Percentiles rank a stretch among this genome's conserved stretches.
phyloP scores from a whole-genome alignment of 1,140 invertebrate species.

The Drusus annulatus region DNA sequence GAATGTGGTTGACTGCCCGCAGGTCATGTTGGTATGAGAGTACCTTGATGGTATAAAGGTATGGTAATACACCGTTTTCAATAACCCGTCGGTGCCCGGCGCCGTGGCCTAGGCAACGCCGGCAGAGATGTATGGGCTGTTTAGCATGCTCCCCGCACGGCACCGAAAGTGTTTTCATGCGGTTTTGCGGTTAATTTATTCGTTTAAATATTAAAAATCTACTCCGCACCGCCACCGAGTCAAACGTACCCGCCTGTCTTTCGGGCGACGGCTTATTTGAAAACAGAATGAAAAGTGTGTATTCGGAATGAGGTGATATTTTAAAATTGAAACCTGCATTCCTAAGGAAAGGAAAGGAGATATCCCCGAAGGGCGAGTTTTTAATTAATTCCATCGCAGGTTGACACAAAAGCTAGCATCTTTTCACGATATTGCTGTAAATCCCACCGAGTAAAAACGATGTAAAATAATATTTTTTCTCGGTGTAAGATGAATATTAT shows the following conservation, averaged over 20 bases:
- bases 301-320: conserved; percentile 32
- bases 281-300: conserved; percentile 33
- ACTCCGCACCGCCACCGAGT: conserved; percentile 36
- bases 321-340: conserved; percentile 38
- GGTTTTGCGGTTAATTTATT: conserved; percentile 47
- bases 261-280: conserved; percentile 28
- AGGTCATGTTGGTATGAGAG: no score
- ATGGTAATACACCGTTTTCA: conserved; percentile 36
- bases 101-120: neutral
- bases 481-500: neutral
- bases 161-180: conserved; percentile 41
- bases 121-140: conserved; percentile 34
- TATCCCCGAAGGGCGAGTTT: neutral
- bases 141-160: conserved; percentile 41
- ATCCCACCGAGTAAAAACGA: neutral
- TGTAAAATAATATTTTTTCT: neutral
- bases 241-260: conserved; percentile 7
- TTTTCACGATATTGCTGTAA: neutral
- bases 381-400: neutral
- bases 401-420: neutral
- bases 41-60: no score
- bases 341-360: neutral
- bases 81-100: conserved; percentile 31
- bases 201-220: conserved; percentile 52
- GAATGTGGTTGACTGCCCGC: no score